These are phyloP conservation scores for Drosophila robusta DNA, from an alignment of 2,888 invertebrate species.

Conservation along the genomic window DNA sequence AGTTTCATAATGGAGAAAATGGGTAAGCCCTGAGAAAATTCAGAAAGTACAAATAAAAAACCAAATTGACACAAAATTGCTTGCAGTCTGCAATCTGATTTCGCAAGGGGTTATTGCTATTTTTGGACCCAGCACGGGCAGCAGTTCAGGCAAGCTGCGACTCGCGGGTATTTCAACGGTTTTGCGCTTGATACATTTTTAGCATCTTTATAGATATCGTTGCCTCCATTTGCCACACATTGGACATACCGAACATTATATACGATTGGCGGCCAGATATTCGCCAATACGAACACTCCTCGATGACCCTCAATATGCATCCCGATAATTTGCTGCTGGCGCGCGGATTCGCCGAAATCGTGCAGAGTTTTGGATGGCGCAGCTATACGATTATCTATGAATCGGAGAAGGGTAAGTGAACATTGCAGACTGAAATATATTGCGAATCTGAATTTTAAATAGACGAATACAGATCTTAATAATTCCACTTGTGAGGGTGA, in stretches of 20 bases:
- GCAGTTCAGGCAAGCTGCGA: conserved; percentile 85
- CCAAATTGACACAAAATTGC: background rate
- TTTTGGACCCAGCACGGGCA: conserved; percentile 87
- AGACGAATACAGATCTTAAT: too few relatives aligned
- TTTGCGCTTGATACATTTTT: background rate
- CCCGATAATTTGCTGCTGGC: conserved; percentile 89
- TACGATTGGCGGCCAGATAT: conserved; percentile 87
- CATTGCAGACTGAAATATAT: too few relatives aligned
- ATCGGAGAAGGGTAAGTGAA: conserved; percentile 89
- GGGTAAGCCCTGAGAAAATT: conserved; percentile 61
- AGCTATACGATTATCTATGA: conserved; percentile 93
- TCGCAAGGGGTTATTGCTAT: conserved; percentile 89
- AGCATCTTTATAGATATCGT: conserved; percentile 75
- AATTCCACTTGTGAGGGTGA: too few relatives aligned
- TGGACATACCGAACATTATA: conserved; percentile 88
- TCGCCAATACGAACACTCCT: conserved; percentile 83
- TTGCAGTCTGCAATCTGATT: conserved; percentile 88
- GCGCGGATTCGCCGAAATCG: conserved; percentile 90
- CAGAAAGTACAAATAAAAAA: too few relatives aligned
- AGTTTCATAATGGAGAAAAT: conserved; percentile 84
- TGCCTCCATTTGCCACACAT: conserved; percentile 87
- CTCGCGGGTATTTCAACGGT: accelerated
- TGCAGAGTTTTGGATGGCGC: conserved; percentile 92
- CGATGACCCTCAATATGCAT: conserved; percentile 89
- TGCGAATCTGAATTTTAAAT: too few relatives aligned